phyloP scores from a whole-genome alignment of 2,888 invertebrate species.

The Athalia circularis region DNA sequence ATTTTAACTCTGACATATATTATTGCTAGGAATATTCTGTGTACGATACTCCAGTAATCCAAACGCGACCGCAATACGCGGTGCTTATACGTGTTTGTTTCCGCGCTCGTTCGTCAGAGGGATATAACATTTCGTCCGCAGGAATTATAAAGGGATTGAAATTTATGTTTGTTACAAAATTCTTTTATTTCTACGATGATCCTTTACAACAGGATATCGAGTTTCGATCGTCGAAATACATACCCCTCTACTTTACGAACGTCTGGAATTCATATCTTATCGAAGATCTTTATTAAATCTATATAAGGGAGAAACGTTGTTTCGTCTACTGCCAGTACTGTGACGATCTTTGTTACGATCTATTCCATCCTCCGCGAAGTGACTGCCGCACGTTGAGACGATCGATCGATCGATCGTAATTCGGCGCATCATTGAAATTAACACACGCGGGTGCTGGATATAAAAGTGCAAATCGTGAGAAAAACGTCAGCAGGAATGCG shows the following conservation, averaged over 20 bases:
- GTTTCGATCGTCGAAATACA: slow-evolving; percentile 42
- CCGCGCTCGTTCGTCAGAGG: background rate
- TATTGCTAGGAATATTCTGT: slow-evolving; percentile 32
- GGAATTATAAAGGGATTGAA: background rate
- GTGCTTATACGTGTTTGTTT: background rate
- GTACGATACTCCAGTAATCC: slow-evolving; percentile 40
- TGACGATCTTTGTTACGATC: slow-evolving; percentile 34
- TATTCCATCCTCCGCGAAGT: slow-evolving; percentile 41
- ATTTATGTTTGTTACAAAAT: background rate
- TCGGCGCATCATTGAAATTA: too few species aligned
- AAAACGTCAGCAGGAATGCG: too few species aligned
- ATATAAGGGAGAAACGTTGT: slow-evolving; percentile 37
- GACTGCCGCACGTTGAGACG: slow-evolving; percentile 27
- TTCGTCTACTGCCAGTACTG: slow-evolving; percentile 17
- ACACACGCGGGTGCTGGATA: too few species aligned
- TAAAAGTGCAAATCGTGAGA: too few species aligned
- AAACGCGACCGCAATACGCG: slow-evolving; percentile 8
- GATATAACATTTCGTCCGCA: background rate
- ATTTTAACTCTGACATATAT: slow-evolving; percentile 36
- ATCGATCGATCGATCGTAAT: slow-evolving; percentile 3
- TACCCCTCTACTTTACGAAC: background rate
- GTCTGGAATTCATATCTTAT: slow-evolving; percentile 40
- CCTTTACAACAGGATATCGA: background rate
- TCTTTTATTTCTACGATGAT: background rate
- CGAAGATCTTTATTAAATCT: slow-evolving; percentile 32